Base-by-base conservation (phyloP, 1,140 invertebrate species). In the Conus betulinus region DNA sequence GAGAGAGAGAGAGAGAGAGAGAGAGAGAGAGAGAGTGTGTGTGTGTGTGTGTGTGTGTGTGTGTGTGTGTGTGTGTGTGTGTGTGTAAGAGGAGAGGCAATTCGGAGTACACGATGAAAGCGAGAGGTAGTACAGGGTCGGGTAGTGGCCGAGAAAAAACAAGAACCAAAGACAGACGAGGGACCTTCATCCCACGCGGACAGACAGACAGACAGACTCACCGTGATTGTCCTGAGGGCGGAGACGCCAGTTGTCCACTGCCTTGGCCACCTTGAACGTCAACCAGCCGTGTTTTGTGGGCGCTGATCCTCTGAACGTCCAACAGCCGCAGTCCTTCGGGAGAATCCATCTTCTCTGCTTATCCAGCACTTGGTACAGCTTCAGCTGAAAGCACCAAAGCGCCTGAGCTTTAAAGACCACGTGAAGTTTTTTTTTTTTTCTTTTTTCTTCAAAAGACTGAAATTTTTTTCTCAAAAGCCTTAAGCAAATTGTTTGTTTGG, bases 261-360 rank as follows among this genome's bases (percentile, higher is more conserved):
- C 95, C 85, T 93, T 91, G 87, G 94, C 95, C 2, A 96, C 96
- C 78, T 95, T 95, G 91, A 96, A 96, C 17, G 96, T 96, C 92
- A 96, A 95, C 96, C 96, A 97, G 23, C 96, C 96, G 52, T 95
- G 95, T 20, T 94, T 94, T 95, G 87, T 96, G 94, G 20, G 96
- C 95, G 79, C 95, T 96, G 20, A 96, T 95, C 67, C 96, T 95
- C 89, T 96, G 95, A 15, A 96, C 94, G 88, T 96, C 96, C 23
- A 96, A 87, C 3, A 97, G 89, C 85, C 94, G 94, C 76, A 96
- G 87, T 25, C 95, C 92, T 78, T 96, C 94, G 27, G 95, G 95
- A 76, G 94, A 93, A 60, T 94, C 91, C 67, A 96, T 91, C 85
- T 92, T 94, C 39, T 92, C 39, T 92, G 91, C 5, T 95, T 92